These are phyloP conservation scores for Idaea dimidiata DNA, from an alignment of 2,888 invertebrate genomes.

Conservation along the genomic window DNA sequence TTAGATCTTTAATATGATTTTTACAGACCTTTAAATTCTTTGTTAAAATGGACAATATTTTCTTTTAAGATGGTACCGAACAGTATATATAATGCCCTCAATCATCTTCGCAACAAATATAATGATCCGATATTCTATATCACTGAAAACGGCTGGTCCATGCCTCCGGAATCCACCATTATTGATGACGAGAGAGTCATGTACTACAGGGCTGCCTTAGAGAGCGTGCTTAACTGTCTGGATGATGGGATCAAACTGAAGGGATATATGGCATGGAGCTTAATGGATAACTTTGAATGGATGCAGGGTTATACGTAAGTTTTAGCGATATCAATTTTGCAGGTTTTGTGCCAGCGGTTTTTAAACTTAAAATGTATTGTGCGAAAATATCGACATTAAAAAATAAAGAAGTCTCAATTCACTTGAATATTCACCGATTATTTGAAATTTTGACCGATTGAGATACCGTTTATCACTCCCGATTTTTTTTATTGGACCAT, in stretches of 20 bases:
- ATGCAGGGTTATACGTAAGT: slow-evolving; percentile 77
- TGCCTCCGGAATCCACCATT: slow-evolving; percentile 40
- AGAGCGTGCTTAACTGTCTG: slow-evolving; percentile 61
- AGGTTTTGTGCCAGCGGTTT: background rate
- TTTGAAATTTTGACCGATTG: too few species aligned
- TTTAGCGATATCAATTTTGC: background rate
- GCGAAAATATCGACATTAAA: too few species aligned
- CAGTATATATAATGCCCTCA: slow-evolving; percentile 79
- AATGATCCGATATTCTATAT: slow-evolving; percentile 78
- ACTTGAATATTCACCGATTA: too few species aligned
- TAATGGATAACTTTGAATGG: slow-evolving; percentile 86
- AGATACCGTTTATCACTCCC: too few species aligned
- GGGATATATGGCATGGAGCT: slow-evolving; percentile 82
- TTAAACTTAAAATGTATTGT: background rate
- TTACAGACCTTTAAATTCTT: background rate
- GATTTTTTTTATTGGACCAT: too few species aligned
- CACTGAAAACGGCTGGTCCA: slow-evolving; percentile 83
- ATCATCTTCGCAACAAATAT: slow-evolving; percentile 59
- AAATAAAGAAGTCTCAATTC: too few species aligned
- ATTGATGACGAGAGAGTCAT: slow-evolving; percentile 67
- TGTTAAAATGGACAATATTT: background rate
- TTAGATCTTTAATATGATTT: background rate
- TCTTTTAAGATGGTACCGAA: slow-evolving; percentile 71
- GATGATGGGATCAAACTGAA: slow-evolving; percentile 68
- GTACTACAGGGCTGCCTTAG: slow-evolving; percentile 66